Conservation (phyloP, 2,797 vertebrate genomes). For the Falco naumanni region DNA sequence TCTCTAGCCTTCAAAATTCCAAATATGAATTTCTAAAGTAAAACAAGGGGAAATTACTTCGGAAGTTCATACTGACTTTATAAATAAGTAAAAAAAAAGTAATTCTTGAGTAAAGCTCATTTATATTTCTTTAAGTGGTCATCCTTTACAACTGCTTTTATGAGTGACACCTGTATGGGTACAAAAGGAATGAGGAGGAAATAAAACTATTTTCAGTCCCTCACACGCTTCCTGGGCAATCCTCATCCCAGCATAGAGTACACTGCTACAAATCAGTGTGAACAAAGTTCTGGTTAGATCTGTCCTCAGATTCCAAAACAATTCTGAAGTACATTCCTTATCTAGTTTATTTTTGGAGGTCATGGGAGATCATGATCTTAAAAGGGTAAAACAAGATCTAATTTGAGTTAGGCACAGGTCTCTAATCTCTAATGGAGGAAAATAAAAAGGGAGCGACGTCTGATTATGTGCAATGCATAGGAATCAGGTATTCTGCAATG, state of each 20-base stretch:
- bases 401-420: neutral
- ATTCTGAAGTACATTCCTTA: neutral
- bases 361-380: neutral
- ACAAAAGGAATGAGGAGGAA: neutral
- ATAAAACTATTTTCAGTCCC: neutral
- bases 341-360: neutral
- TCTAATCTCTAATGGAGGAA: neutral
- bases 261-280: neutral
- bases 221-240: neutral
- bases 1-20: neutral
- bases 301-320: neutral
- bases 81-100: neutral
- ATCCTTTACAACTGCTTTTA: neutral
- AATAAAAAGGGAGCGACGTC: neutral
- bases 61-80: neutral
- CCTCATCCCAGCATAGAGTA: neutral
- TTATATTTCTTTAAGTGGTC: neutral
- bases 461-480: neutral
- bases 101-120: neutral
- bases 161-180: neutral
- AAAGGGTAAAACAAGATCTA: neutral
- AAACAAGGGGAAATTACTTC: neutral
- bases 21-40: neutral
- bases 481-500: neutral
- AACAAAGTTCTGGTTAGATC: neutral